These are phyloP conservation scores for Hanleya hanleyi DNA, from an alignment of 2,888 invertebrate genomes.

Conservation along the genomic window DNA sequence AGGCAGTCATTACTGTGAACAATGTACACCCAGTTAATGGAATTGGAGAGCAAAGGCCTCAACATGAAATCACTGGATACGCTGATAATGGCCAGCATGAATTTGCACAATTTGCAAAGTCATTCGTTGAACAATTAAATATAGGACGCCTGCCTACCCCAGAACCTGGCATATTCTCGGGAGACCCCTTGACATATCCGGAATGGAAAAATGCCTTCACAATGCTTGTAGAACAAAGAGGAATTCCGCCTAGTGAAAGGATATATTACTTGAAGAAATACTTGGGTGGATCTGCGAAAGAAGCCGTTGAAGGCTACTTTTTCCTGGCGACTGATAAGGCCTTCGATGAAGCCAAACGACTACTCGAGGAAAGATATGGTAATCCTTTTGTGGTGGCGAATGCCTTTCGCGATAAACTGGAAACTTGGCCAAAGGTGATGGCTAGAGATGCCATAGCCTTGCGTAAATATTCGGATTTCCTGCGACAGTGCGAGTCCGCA, in stretches of 20 bases:
- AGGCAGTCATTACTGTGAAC: too few relatives aligned
- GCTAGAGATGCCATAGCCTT: conserved; percentile 21
- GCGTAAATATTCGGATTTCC: conserved; percentile 31
- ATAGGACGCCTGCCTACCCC: conserved; percentile 29
- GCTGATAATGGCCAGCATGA: too few relatives aligned
- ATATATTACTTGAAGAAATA: conserved; percentile 35
- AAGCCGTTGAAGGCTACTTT: too few relatives aligned
- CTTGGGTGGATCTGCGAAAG: conserved; percentile 28
- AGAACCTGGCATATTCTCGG: conserved; percentile 35
- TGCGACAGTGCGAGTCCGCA: conserved; percentile 28
- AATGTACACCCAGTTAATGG: too few relatives aligned
- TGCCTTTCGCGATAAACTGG: conserved; percentile 35
- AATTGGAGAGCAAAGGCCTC: too few relatives aligned
- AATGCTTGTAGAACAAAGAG: conserved; percentile 23
- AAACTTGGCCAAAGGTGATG: conserved; percentile 29
- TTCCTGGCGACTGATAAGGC: conserved; percentile 29
- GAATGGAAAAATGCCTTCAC: conserved; percentile 28
- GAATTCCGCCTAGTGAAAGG: conserved; percentile 28
- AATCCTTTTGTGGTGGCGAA: conserved; percentile 30
- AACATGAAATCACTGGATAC: too few relatives aligned
- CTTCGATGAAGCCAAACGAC: conserved; percentile 29
- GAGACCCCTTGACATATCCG: conserved; percentile 34
- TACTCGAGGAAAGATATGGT: conserved; percentile 36
- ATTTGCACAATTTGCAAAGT: too few relatives aligned
- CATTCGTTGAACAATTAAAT: conserved; percentile 8